A percentile compares a stretch with the other conserved stretches of the same genome.
Evolutionary conservation across 1,140 invertebrate genomes (phyloP).

Genomic region (Eupeodes corollae): DNA sequence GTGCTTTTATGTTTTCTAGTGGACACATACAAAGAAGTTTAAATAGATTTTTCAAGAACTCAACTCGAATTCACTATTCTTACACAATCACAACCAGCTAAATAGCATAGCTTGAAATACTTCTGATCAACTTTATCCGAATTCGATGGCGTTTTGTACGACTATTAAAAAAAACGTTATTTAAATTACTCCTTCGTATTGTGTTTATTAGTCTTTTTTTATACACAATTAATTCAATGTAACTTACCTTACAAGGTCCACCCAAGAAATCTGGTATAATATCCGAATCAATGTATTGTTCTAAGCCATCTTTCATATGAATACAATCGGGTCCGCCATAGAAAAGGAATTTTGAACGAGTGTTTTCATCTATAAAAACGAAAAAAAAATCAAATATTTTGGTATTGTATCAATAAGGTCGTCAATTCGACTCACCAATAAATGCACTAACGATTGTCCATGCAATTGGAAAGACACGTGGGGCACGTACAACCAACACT

Average conservation of each 20-base stretch:
- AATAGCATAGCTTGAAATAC: conserved; percentile 36
- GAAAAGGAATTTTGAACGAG: conserved; percentile 87
- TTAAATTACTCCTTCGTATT: too few relatives aligned
- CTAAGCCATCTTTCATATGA: conserved; percentile 60
- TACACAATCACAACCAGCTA: conserved; percentile 37
- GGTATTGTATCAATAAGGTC: not conserved
- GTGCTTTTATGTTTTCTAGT: too few relatives aligned
- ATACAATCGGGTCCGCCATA: conserved; percentile 82
- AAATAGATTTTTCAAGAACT: too few relatives aligned
- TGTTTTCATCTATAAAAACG: conserved; percentile 79
- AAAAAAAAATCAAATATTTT: not conserved
- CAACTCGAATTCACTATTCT: conserved; percentile 9
- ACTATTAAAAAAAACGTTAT: not conserved
- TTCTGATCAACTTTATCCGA: conserved; percentile 31
- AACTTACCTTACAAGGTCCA: conserved; percentile 69
- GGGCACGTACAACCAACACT: conserved; percentile 77
- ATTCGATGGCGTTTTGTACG: conserved; percentile 14
- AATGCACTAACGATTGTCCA: conserved; percentile 96
- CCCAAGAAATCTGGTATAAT: conserved; percentile 87
- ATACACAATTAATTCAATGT: not conserved
- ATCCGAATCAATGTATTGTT: conserved; percentile 76
- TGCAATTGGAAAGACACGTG: conserved; percentile 89
- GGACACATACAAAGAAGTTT: too few relatives aligned
- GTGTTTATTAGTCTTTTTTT: not conserved
- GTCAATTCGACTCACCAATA: conserved; percentile 51